Evolutionary conservation across 2,888 invertebrate species (phyloP).

Genomic region (Macropis europaea): DNA sequence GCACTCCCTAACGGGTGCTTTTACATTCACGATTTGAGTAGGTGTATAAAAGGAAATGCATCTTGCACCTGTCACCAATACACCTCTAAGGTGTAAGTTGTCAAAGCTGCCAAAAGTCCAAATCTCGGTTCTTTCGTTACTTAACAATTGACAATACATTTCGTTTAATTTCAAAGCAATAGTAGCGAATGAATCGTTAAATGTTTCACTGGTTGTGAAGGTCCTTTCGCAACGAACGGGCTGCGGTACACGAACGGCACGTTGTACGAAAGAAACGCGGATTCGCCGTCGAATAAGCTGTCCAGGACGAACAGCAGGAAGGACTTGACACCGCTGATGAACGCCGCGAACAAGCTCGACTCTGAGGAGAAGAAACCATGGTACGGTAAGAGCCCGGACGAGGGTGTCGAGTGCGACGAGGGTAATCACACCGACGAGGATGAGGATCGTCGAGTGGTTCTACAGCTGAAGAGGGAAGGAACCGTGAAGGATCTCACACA

Average conservation of each 20-base stretch:
- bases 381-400: constrained; percentile 82
- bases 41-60: too few relatives aligned
- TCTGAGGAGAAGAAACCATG: constrained; percentile 81
- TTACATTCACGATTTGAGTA: too few relatives aligned
- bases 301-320: constrained; percentile 79
- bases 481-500: constrained; percentile 94
- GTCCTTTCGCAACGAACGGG: constrained; percentile 71
- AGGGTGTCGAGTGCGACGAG: constrained; percentile 82
- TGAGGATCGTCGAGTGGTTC: constrained; percentile 84
- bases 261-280: constrained; percentile 73
- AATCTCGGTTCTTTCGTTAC: too few relatives aligned
- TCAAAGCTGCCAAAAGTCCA: too few relatives aligned
- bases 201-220: constrained; percentile 25
- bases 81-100: too few relatives aligned
- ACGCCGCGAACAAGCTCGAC: constrained; percentile 82
- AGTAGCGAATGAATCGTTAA: background rate
- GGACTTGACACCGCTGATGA: constrained; percentile 82
- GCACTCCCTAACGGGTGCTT: too few relatives aligned
- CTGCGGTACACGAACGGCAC: constrained; percentile 74
- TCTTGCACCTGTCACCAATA: too few relatives aligned
- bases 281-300: constrained; percentile 75
- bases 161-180: too few relatives aligned
- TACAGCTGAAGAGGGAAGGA: constrained; percentile 89
- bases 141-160: too few relatives aligned
- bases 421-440: constrained; percentile 81